Conservation (phyloP, 2,888 invertebrate genomes). For the Meteorus cinctellus region DNA sequence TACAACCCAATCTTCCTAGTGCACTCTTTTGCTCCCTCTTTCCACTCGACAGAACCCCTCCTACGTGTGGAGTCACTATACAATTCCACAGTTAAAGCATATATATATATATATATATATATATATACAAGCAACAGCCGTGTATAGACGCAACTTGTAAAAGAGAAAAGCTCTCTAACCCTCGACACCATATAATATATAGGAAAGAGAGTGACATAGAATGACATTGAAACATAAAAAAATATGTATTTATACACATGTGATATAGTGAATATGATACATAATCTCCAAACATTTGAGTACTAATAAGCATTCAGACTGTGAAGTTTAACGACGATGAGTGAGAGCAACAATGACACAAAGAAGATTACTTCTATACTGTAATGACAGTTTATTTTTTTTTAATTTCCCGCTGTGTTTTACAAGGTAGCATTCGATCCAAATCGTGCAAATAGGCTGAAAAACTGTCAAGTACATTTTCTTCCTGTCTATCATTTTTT, state of each 20-base stretch:
- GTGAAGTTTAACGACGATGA: too few relatives aligned
- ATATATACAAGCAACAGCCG: background rate
- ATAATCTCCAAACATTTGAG: too few relatives aligned
- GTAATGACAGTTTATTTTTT: too few relatives aligned
- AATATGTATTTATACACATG: conserved; percentile 16
- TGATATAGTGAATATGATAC: too few relatives aligned
- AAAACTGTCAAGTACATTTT: too few relatives aligned
- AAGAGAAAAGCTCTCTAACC: conserved; percentile 33
- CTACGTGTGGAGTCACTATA: conserved; percentile 24
- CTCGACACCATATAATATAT: background rate
- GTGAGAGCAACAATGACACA: too few relatives aligned
- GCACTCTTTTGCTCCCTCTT: conserved; percentile 29
- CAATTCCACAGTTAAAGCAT: conserved; percentile 21
- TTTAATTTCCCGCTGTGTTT: too few relatives aligned
- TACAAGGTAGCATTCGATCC: too few relatives aligned
- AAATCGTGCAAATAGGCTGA: too few relatives aligned
- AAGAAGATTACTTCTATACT: too few relatives aligned
- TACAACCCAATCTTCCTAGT: background rate
- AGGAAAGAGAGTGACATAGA: background rate
- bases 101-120: background rate
- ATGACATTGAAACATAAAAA: conserved; percentile 16
- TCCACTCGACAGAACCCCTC: conserved; percentile 33
- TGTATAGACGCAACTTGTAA: background rate
- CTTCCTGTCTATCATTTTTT: too few relatives aligned
- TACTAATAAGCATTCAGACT: too few relatives aligned